Evolutionary conservation across 2,888 invertebrate genomes (phyloP).

Genomic region (Sinopyrophorus schimmeli): DNA sequence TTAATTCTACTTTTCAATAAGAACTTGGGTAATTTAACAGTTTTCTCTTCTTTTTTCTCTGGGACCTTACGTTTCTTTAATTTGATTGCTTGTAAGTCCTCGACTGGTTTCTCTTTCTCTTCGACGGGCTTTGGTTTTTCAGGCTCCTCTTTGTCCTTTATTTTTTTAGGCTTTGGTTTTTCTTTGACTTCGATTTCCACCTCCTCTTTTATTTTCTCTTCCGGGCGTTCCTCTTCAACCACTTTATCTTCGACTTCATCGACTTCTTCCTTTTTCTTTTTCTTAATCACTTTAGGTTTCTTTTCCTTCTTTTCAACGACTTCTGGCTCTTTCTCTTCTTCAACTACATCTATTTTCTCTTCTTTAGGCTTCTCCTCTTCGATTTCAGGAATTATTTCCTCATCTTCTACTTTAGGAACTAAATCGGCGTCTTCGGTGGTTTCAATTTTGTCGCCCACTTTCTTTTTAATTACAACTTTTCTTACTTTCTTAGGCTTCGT

Average conservation of each 20-base stretch:
- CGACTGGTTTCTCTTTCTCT: slow-evolving; percentile 58
- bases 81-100: slow-evolving; percentile 68
- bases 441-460: slow-evolving; percentile 23
- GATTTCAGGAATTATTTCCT: slow-evolving; percentile 24
- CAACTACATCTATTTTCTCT: slow-evolving; percentile 20
- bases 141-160: slow-evolving; percentile 42
- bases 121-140: slow-evolving; percentile 51
- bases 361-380: slow-evolving; percentile 26
- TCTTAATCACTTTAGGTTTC: slow-evolving; percentile 8
- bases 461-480: slow-evolving; percentile 34
- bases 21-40: slow-evolving; percentile 63
- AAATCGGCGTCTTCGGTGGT: slow-evolving; percentile 26
- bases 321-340: slow-evolving; percentile 13
- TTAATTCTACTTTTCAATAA: slow-evolving; percentile 71
- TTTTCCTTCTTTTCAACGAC: slow-evolving; percentile 18
- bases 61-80: slow-evolving; percentile 56
- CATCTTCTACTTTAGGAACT: slow-evolving; percentile 43
- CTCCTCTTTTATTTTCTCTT: slow-evolving; percentile 23
- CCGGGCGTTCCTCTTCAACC: slow-evolving; percentile 19
- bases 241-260: slow-evolving; percentile 26
- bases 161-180: slow-evolving; percentile 33
- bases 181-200: slow-evolving; percentile 29
- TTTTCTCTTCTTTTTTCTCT: slow-evolving; percentile 44
- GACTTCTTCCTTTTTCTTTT: slow-evolving; percentile 20
- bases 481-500: slow-evolving; percentile 23